These are phyloP conservation scores for Alectura lathami DNA, from an alignment of 2,113 vertebrate species.

Conservation along the genomic window DNA sequence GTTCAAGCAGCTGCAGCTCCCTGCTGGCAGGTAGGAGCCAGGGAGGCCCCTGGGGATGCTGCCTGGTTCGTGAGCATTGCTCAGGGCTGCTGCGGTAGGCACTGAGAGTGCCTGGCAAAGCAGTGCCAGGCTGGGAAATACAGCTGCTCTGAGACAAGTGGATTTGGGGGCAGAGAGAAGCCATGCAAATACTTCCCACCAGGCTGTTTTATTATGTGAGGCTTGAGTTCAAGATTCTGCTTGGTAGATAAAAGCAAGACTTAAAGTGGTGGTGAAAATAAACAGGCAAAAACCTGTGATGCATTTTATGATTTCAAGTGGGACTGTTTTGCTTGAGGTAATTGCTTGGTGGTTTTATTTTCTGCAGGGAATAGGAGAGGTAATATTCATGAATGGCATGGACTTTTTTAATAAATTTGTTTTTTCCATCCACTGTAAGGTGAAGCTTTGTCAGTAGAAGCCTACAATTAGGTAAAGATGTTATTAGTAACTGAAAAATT, in stretches of 20 bases:
- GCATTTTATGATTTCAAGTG: neutral
- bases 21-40: rapidly evolving
- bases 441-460: neutral
- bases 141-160: neutral
- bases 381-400: neutral
- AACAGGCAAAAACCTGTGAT: neutral
- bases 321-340: neutral
- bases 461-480: neutral
- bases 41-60: neutral
- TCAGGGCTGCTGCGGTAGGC: neutral
- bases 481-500: neutral
- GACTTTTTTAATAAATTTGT: neutral
- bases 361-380: neutral
- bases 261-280: neutral
- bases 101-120: neutral
- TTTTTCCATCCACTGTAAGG: neutral
- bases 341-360: neutral
- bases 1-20: neutral
- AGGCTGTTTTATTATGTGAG: neutral
- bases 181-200: neutral
- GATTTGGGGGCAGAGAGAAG: neutral
- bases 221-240: neutral
- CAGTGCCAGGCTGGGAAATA: neutral
- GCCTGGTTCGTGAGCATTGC: neutral
- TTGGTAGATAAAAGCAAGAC: neutral